These are phyloP conservation scores for Erebia palarica DNA, from an alignment of 2,888 invertebrate species.

Conservation along the genomic window DNA sequence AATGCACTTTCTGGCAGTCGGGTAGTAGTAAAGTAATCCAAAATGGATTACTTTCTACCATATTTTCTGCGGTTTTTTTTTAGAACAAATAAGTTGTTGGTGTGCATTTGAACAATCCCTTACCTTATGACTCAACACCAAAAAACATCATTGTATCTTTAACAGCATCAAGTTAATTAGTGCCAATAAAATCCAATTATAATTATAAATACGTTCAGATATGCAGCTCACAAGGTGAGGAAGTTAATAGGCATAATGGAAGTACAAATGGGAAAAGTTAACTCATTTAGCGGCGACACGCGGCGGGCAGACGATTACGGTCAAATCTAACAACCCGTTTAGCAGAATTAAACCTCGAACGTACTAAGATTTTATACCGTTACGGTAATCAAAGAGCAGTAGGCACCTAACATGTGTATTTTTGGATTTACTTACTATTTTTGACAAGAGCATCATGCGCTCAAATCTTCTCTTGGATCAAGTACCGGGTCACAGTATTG, in stretches of 20 bases:
- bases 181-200: not conserved
- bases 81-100: too few species aligned
- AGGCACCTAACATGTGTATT: not conserved
- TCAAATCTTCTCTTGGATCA: too few species aligned
- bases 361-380: conserved; percentile 32
- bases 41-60: too few species aligned
- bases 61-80: too few species aligned
- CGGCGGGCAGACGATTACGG: conserved; percentile 30
- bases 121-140: too few species aligned
- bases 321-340: conserved; percentile 29
- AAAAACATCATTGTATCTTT: too few species aligned
- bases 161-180: not conserved
- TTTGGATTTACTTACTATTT: not conserved
- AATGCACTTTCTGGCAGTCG: too few species aligned
- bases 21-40: too few species aligned
- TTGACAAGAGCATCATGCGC: not conserved
- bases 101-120: too few species aligned
- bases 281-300: conserved; percentile 62
- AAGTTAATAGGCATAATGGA: conserved; percentile 75
- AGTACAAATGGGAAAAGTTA: conserved; percentile 77
- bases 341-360: conserved; percentile 33
- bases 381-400: conserved; percentile 11
- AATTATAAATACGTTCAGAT: not conserved
- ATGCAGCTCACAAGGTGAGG: conserved; percentile 16
- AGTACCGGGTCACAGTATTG: too few species aligned